Percentiles rank a stretch among this genome's conserved stretches.
phyloP scores from a whole-genome alignment of 2,113 vertebrate species.

The Himantopus leucocephalus region DNA sequence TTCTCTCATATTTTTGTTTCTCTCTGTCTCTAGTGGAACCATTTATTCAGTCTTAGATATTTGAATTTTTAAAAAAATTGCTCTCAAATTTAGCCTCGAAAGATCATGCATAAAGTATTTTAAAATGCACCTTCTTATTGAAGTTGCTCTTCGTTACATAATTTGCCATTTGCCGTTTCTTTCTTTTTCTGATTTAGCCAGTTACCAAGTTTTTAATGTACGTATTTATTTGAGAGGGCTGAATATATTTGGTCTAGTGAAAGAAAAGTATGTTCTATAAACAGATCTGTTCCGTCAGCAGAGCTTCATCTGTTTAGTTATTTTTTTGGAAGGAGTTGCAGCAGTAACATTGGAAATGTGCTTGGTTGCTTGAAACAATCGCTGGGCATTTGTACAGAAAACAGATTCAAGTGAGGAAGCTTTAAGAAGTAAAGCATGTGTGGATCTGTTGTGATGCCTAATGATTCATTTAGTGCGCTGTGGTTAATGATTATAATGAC shows the following conservation, averaged over 20 bases:
- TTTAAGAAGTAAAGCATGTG: slow-evolving; percentile 37
- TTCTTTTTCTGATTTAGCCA: neutral
- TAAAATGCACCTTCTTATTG: neutral
- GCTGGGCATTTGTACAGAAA: slow-evolving; percentile 12
- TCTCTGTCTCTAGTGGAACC: neutral
- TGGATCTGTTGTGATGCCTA: slow-evolving; percentile 54
- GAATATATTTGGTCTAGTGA: slow-evolving; percentile 57
- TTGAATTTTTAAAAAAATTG: neutral
- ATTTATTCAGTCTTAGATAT: neutral
- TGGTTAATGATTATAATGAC: slow-evolving; percentile 54
- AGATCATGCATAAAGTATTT: neutral
- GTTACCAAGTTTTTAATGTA: neutral
- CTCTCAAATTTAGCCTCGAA: neutral
- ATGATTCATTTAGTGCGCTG: slow-evolving; percentile 37
- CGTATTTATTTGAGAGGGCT: slow-evolving; percentile 22
- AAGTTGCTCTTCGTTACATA: neutral
- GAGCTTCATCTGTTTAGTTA: slow-evolving; percentile 38
- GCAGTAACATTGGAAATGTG: slow-evolving; percentile 4
- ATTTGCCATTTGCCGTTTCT: neutral
- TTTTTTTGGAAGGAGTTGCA: neutral
- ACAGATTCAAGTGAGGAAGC: slow-evolving; percentile 3
- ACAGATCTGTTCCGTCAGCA: slow-evolving; percentile 52
- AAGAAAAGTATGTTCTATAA: slow-evolving; percentile 51
- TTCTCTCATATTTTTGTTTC: neutral
- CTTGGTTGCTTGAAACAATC: slow-evolving; percentile 36